Base-by-base conservation (phyloP, 1,140 invertebrate species). In the Orussus abietinus region DNA sequence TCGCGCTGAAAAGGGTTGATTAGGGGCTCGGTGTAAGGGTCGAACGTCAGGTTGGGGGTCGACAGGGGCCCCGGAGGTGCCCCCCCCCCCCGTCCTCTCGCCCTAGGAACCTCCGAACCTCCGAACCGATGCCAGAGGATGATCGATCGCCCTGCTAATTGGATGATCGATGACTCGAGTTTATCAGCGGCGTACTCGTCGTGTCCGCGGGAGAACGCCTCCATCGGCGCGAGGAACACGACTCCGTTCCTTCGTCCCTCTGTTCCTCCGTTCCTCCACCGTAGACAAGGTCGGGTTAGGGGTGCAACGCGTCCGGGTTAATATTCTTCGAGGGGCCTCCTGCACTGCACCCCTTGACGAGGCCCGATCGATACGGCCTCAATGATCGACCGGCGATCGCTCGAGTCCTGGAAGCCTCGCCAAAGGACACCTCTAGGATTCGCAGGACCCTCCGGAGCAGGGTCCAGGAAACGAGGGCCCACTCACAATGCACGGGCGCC, bases 1-100 rank as follows among this genome's bases (percentile, higher is more conserved):
- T 57, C 60, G 58, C 62, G 66, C 62, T 73, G 70, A 73, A 73
- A 72, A 71, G 70, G 70, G 69, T 73, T 73, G 69, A 73, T 72
- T 73, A 69, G 65, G 64, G 67, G 65, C 64, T 65, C 65, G 57
- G 55, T 60, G 60, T 52, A 46, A 62, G 68, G 65, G 62, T 66
- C 53, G 59, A 61, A 54, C 53, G 47, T 14, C 7, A n/a, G 52
- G 57, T 55, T 56, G 56, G 52, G 45, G 41, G 40, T 46, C 26
- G 12, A 17, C 30, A 28, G 26, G 22, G 18, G 30, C 26, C 26
- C 57, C 49, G 61, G 60, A 67, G 61, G 62, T n/a, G n/a, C n/a
- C n/a, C n/a, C n/a, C n/a, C n/a, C n/a, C n/a, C n/a, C n/a, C n/a
- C n/a, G n/a, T n/a, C n/a, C n/a, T n/a, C n/a, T n/a, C n/a, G n/a